A percentile compares a stretch with the other conserved stretches of the same genome.
Conservation (phyloP, 1,140 invertebrate genomes). For the Aplysia californica region DNA sequence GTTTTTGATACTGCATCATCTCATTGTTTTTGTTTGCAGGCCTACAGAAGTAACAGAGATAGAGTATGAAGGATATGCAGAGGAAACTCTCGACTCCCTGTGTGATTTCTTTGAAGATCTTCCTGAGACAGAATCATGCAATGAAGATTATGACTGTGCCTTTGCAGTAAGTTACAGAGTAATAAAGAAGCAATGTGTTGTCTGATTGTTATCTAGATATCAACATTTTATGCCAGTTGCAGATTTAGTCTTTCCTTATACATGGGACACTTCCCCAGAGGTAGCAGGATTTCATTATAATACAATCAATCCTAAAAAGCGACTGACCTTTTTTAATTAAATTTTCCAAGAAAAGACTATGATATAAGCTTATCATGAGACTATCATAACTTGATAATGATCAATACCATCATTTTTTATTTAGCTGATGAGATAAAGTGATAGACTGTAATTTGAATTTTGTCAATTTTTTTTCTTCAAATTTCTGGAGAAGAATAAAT, state of each 20-base stretch:
- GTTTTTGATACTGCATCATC: neutral
- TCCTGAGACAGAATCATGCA: slow-evolving; percentile 40
- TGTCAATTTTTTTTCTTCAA: too few relatives aligned
- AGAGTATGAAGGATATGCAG: slow-evolving; percentile 56
- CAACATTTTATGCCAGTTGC: neutral
- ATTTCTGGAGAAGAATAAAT: too few relatives aligned
- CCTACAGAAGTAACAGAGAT: slow-evolving; percentile 33
- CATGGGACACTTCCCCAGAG: neutral
- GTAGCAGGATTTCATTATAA: neutral
- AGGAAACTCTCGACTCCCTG: slow-evolving; percentile 63
- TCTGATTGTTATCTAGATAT: neutral
- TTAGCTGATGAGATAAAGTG: too few relatives aligned
- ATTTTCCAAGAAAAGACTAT: too few relatives aligned
- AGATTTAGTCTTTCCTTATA: neutral
- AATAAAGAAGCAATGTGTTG: neutral
- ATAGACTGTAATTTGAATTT: too few relatives aligned
- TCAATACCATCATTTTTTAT: too few relatives aligned
- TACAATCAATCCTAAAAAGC: neutral
- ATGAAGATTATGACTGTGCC: slow-evolving; percentile 57
- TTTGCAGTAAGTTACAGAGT: slow-evolving; percentile 46
- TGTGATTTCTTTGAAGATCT: slow-evolving; percentile 63
- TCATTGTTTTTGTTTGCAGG: too few relatives aligned
- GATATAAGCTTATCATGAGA: too few relatives aligned
- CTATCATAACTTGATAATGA: too few relatives aligned
- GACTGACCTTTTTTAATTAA: neutral